Evolutionary conservation across 2,888 invertebrate species (phyloP).

Genomic region (Drosophila infuscata): DNA sequence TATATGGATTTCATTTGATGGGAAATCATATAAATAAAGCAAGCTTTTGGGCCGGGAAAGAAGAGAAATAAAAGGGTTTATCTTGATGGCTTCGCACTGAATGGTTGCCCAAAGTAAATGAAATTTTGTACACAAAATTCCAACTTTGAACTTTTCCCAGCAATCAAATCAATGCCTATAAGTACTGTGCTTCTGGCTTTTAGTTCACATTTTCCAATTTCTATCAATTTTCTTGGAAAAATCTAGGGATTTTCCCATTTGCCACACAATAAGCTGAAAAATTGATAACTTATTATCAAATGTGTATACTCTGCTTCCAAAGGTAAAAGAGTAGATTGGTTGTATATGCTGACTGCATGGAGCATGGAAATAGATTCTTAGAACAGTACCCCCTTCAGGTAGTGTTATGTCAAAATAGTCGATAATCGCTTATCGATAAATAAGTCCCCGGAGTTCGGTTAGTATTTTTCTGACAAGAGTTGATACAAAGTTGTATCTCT

Average conservation of each 20-base stretch:
- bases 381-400: neutral
- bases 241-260: conserved; percentile 18
- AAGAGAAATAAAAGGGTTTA: conserved; percentile 36
- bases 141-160: conserved; percentile 42
- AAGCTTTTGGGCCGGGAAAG: conserved; percentile 8
- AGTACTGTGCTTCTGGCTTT: conserved; percentile 8
- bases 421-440: neutral
- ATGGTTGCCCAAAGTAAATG: conserved; percentile 26
- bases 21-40: conserved; percentile 42
- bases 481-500: too few species aligned
- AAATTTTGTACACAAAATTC: conserved; percentile 20
- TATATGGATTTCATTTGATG: conserved; percentile 49
- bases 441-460: neutral
- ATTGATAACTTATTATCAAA: neutral
- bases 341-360: neutral
- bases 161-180: conserved; percentile 37
- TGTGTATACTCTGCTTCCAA: neutral
- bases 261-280: neutral
- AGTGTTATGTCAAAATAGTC: neutral
- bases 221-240: conserved; percentile 1
- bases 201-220: neutral
- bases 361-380: neutral
- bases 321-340: neutral
- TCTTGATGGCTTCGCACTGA: conserved; percentile 20
- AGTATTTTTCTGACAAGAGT: neutral